Evolutionary conservation across 2,113 vertebrate species (phyloP), one percentile per base, ranked within the genome.

Genomic region (Microtus montanus): DNA sequence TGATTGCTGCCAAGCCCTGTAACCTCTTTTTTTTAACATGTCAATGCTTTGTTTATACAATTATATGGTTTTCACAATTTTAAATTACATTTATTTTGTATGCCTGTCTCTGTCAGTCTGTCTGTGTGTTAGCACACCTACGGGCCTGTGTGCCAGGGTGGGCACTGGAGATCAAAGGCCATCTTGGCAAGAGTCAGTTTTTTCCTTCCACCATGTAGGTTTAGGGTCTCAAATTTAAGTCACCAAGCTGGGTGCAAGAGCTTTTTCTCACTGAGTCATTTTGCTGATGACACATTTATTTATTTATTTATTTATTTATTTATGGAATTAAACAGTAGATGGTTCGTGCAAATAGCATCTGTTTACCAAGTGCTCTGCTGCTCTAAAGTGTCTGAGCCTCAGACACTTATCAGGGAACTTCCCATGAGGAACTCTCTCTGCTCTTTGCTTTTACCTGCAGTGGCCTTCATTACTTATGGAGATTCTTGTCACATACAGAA

Each of bases 71-170:
- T 85, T 90, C 22, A 12, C 8, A 66, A 85, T 66, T 85, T 85
- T 66, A 47, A 44, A 47, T 85, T 85, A 85, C 10, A 85, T 85
- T 63, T 47, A 3, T 66, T 11, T 33, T 47, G 10, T 47, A 9
- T 47, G 41, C 2, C 1, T 41, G 8, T 9, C 8, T 73, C 17
- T 54, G 0, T 41, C 6, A 5, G 20, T 44, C 14, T n/a, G 35
- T n/a, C 5, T 71, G 71, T 26, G 38, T 26, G 73, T 26, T 38
- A 0, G 38, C 19, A 11, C 22, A 4, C 19, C 35, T 22, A 10
- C 7, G 1, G 10, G 14, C 8, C 15, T 52, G 7, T 52, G 28
- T 52, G 30, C 19, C 28, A 84, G 14, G 26, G 8, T 64, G 15
- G 26, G 38, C 38, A 84, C 19, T 64, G 24, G 82, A 19, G 58